These are phyloP conservation scores for Melanotus villosus DNA, from an alignment of 2,888 invertebrate species.

Conservation along the genomic window DNA sequence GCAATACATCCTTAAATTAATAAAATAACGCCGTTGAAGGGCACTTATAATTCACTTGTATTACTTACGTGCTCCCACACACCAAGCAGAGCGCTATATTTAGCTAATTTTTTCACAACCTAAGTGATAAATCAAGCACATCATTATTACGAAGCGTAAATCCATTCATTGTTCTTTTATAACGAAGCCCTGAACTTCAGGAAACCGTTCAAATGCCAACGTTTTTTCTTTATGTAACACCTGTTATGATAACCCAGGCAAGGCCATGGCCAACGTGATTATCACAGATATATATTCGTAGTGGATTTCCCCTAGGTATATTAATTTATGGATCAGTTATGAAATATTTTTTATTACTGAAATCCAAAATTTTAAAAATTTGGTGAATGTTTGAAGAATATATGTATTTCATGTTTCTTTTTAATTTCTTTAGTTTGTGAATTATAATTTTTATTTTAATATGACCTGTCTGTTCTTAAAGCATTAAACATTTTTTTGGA, in stretches of 20 bases:
- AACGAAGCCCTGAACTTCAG: neutral
- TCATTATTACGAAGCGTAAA: neutral
- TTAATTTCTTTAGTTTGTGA: no score
- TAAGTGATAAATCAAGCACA: neutral
- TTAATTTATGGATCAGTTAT: no score
- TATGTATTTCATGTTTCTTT: no score
- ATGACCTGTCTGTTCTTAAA: no score
- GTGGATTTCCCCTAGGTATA: no score
- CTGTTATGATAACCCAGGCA: neutral
- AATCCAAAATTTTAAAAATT: no score
- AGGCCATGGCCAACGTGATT: no score
- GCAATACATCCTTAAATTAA: conserved; percentile 1
- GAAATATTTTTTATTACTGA: no score
- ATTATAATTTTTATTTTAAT: no score
- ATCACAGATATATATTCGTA: no score
- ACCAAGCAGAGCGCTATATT: conserved; percentile 1
- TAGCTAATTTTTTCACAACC: neutral
- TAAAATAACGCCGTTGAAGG: neutral
- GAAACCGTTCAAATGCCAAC: neutral
- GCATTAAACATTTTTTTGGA: no score
- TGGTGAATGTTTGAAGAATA: no score
- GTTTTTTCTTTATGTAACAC: neutral
- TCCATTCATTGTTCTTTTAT: neutral
- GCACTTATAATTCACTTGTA: neutral
- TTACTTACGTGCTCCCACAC: neutral